A percentile compares a stretch with the other conserved stretches of the same genome.
phyloP scores from a whole-genome alignment of 2,113 vertebrate species.

The Trichechus manatus region DNA sequence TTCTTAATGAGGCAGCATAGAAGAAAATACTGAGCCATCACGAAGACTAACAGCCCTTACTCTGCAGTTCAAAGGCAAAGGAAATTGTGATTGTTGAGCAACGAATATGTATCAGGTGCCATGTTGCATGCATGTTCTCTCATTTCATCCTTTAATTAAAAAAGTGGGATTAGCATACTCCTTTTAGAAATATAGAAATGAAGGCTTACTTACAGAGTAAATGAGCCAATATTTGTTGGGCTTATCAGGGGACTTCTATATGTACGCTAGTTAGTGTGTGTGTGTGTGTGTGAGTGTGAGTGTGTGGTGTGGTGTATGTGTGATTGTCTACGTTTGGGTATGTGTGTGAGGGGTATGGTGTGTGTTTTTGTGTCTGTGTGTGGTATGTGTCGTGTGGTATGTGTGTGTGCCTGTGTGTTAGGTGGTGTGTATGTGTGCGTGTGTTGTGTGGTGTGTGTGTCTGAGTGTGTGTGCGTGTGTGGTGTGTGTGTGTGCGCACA shows the following conservation, averaged over 20 bases:
- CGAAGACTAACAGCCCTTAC: fast-evolving
- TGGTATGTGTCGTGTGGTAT: too few relatives aligned
- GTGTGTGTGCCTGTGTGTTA: too few relatives aligned
- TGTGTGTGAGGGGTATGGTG: too few relatives aligned
- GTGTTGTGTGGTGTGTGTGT: too few relatives aligned
- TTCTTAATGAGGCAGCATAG: fast-evolving
- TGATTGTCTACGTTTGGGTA: too few relatives aligned
- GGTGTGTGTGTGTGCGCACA: too few relatives aligned
- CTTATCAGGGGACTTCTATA: fast-evolving
- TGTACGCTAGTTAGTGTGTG: not conserved
- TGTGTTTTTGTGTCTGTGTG: too few relatives aligned
- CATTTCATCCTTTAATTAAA: not conserved
- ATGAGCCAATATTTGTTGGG: too few relatives aligned
- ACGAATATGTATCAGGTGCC: fast-evolving
- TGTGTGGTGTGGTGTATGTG: too few relatives aligned
- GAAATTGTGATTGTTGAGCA: fast-evolving
- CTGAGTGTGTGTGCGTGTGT: too few relatives aligned
- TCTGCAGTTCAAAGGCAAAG: fast-evolving
- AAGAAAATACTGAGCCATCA: fast-evolving
- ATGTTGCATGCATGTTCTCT: fast-evolving
- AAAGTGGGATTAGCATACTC: not conserved
- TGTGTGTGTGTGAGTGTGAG: not conserved
- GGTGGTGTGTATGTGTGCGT: too few relatives aligned
- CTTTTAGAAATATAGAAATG: not conserved
- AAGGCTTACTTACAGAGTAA: not conserved